Conservation (phyloP, 2,113 vertebrate species). For the Cebus imitator region DNA sequence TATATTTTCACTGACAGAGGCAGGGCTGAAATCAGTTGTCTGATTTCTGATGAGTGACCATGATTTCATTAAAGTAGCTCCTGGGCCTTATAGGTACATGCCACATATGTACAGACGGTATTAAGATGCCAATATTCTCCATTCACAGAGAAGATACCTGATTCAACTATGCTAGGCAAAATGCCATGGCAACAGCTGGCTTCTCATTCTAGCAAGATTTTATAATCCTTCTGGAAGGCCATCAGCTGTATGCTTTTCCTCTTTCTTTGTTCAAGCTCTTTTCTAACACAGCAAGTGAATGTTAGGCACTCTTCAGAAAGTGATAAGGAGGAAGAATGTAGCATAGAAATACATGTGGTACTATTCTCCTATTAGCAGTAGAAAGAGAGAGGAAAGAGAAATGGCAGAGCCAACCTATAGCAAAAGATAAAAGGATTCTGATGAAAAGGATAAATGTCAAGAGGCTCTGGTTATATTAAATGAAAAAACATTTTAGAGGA, state of each 20-base stretch:
- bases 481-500: neutral
- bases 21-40: neutral
- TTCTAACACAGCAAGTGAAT: slow-evolving; percentile 22
- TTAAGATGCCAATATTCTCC: slow-evolving; percentile 31
- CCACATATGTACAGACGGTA: neutral
- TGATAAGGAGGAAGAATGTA: neutral
- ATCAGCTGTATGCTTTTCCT: slow-evolving; percentile 10
- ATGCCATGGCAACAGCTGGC: slow-evolving; percentile 57
- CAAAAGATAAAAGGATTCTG: slow-evolving; percentile 48
- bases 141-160: slow-evolving; percentile 21
- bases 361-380: slow-evolving; percentile 51
- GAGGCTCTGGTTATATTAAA: slow-evolving; percentile 21
- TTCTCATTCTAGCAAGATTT: slow-evolving; percentile 47
- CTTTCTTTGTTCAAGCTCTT: slow-evolving; percentile 54
- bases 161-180: slow-evolving; percentile 46
- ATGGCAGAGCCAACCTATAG: neutral
- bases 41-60: neutral
- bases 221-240: slow-evolving; percentile 30
- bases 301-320: slow-evolving; percentile 51
- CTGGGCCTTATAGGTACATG: neutral
- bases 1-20: neutral
- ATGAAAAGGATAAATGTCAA: slow-evolving; percentile 63
- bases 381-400: neutral
- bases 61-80: slow-evolving; percentile 22
- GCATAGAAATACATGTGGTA: neutral